Base-by-base conservation (phyloP, 2,797 vertebrate species). In the Salarias fasciatus region DNA sequence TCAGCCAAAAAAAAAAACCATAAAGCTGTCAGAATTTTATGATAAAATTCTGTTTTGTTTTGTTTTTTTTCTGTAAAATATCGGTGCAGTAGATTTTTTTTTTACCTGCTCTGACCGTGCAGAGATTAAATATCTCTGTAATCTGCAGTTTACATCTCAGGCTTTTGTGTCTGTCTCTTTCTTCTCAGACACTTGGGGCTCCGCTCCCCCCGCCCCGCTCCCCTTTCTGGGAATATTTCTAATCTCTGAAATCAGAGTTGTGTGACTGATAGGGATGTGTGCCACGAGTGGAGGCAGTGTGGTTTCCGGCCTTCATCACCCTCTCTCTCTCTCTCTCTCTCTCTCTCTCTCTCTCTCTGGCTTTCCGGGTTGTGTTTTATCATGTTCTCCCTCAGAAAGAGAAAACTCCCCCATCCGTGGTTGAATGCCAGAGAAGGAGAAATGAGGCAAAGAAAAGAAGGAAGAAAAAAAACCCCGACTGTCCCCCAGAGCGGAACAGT, bases 191-290 rank as follows among this genome's bases (percentile, higher is more conserved):
- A 6, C 33, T 35, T 9, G 6, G 6, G 5, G 33, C 12, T 5
- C 63, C 33, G 6, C 13, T 45, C 55, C 75, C 46, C 53, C 66
- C 48, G 53, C 51, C 55, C 73, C 8, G 42, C 4, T 5, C 18
- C 31, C n/a, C 0, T 66, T 78, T 80, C 72, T 75, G 72, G 67
- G 62, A 83, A 83, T 54, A 72, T 70, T 72, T 77, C 48, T 79
- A 62, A 82, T 82, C 79, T 79, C 40, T 60, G 53, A 52, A 74
- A 79, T 84, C 72, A 77, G 57, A 79, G 66, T 63, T 66, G 54
- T 40, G 64, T 77, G 77, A 75, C 63, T 77, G 64, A 79, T 74
- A 76, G 69, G 61, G 61, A 65, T 63, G 11, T 43, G 36, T 35
- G 64, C 60, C 57, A 48, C 65, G 45, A 67, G 42, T 38, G 42